Conservation (phyloP, 2,888 invertebrate species). For the Hyles lineata region DNA sequence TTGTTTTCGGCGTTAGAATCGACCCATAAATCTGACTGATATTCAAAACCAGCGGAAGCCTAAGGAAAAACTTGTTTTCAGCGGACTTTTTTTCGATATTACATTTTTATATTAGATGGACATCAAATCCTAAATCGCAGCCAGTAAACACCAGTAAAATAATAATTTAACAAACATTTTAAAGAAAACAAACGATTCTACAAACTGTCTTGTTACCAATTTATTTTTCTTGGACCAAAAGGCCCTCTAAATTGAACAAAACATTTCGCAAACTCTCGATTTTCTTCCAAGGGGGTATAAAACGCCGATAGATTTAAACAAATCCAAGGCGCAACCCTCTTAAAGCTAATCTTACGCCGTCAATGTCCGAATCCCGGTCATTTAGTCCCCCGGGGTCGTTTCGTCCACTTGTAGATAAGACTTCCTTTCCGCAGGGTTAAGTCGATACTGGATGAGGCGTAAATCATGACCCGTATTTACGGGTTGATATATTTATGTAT, state of each 20-base stretch:
- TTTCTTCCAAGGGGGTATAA: constrained; percentile 17
- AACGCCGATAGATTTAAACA: constrained; percentile 20
- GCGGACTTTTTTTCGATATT: too few relatives aligned
- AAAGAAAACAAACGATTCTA: background rate
- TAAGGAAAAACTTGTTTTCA: too few relatives aligned
- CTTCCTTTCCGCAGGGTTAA: background rate
- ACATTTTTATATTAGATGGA: too few relatives aligned
- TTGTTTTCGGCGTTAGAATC: too few relatives aligned
- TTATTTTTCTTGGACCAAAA: background rate
- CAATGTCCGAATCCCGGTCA: constrained; percentile 30
- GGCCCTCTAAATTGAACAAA: background rate
- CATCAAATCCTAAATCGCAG: too few relatives aligned
- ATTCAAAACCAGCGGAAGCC: too few relatives aligned
- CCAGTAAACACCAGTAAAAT: too few relatives aligned
- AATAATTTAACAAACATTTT: too few relatives aligned
- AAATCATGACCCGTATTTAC: too few relatives aligned
- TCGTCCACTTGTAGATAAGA: constrained; percentile 24
- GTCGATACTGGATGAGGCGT: background rate
- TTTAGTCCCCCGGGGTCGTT: constrained; percentile 13
- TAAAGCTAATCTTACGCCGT: constrained; percentile 24
- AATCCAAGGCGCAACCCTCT: constrained; percentile 26
- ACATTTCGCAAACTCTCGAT: background rate
- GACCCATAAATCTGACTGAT: too few relatives aligned
- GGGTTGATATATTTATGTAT: too few relatives aligned
- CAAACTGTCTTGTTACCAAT: background rate